phyloP scores from a whole-genome alignment of 2,113 vertebrate genomes.

The Taurulus bubalis region DNA sequence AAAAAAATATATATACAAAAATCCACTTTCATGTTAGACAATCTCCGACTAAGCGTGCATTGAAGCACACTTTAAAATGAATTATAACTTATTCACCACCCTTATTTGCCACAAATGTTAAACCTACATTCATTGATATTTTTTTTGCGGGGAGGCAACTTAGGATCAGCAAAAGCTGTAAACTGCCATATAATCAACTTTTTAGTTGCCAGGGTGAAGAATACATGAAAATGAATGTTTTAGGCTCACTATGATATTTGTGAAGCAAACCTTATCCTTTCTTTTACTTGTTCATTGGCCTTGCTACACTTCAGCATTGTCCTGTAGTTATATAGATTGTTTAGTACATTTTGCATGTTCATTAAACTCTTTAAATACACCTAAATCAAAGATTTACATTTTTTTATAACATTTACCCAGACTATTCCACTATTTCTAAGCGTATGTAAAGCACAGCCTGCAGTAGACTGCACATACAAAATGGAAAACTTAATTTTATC shows the following conservation, averaged over 20 bases:
- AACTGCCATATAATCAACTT: not conserved
- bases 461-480: not conserved
- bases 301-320: conserved; percentile 6
- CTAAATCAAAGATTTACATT: not conserved
- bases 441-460: not conserved
- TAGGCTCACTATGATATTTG: not conserved
- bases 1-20: not conserved
- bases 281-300: not conserved
- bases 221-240: not conserved
- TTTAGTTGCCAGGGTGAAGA: not conserved
- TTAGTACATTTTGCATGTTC: not conserved
- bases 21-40: not conserved
- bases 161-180: not conserved
- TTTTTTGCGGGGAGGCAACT: not conserved
- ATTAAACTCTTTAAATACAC: not conserved
- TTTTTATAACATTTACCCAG: not conserved
- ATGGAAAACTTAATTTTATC: not conserved
- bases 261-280: not conserved
- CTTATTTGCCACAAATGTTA: not conserved
- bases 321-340: conserved; percentile 23
- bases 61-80: not conserved
- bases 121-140: not conserved
- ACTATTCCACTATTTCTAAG: not conserved
- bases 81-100: not conserved
- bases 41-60: not conserved